Base-by-base conservation (phyloP, 2,888 invertebrate genomes). In the Eupithecia insigniata region DNA sequence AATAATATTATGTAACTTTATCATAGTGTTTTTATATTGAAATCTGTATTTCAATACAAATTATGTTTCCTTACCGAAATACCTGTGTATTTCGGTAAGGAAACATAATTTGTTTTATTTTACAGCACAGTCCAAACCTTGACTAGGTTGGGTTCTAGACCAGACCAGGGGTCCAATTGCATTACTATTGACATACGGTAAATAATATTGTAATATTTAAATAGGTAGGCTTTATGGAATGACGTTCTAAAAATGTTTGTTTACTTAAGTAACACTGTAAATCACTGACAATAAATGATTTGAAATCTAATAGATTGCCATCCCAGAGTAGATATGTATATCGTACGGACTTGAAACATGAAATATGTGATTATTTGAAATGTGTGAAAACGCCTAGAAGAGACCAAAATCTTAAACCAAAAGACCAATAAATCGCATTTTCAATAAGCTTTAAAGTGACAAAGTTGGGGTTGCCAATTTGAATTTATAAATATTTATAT, bases 401-500 rank as follows among this genome's bases (percentile, higher is more conserved):
- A 8, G 10, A 22, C 55, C 55, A 55, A 26, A 51, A 26, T 26
- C 55, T 55, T 26, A 5, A 55, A 55, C 14, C 61, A 62, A 62
- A 62, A 34, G 34, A 34, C 64, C 34, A 64, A 64, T 64, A 64
- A 64, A 64, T 64, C 64, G 32, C 36, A 36, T 64, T 64, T 64
- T 36, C 64, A 64, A 64, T 64, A 64, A 61, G 79, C 67, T 76
- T 75, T 72, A 36, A 73, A 78, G 73, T 76, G 70, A 61, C 36
- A 22, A 30, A 68, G 66, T 34, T 74, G 76, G 80, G 79, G 80
- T 73, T 75, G 80, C 76, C 75, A 82, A 84, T 83, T 81, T 82
- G 84, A 84, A 85, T 85, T 80, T 80, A 85, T 85, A 84, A 84
- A 85, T 85, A 81, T 84, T 82, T 84, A 85, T 84, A 79, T 77